Conservation (phyloP, 2,797 vertebrate species). For the Silurus aristotelis region DNA sequence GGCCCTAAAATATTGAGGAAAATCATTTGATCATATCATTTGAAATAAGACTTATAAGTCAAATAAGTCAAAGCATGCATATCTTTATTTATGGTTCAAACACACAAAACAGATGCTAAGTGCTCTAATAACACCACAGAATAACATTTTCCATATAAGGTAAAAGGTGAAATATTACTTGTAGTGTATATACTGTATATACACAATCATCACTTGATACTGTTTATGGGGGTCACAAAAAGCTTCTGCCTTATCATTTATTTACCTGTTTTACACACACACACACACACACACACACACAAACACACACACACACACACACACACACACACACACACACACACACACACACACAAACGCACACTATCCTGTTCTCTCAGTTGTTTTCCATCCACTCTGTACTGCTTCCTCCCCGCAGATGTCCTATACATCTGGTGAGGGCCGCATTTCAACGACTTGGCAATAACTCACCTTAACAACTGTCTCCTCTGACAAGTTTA, state of each 20-base stretch:
- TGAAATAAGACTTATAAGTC: not conserved
- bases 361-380: not conserved
- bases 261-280: too few relatives aligned
- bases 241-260: not conserved
- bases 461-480: slow-evolving; percentile 83
- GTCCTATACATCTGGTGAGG: slow-evolving; percentile 81
- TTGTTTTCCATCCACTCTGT: slow-evolving; percentile 58
- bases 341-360: not conserved
- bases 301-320: not conserved
- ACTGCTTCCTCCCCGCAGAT: slow-evolving; percentile 77
- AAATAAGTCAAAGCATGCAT: not conserved
- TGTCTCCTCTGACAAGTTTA: slow-evolving; percentile 81
- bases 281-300: too few relatives aligned
- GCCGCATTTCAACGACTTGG: slow-evolving; percentile 73
- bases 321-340: slow-evolving; percentile 3
- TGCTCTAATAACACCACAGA: not conserved
- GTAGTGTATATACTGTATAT: not conserved
- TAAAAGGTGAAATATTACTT: too few relatives aligned
- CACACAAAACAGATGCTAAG: not conserved
- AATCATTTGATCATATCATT: not conserved
- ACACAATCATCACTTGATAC: not conserved
- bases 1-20: not conserved
- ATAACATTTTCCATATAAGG: not conserved
- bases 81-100: not conserved
- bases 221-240: not conserved